A percentile compares a stretch with the other conserved stretches of the same genome.
Conservation (phyloP, 1,140 invertebrate species). For the Orchesella cincta region DNA sequence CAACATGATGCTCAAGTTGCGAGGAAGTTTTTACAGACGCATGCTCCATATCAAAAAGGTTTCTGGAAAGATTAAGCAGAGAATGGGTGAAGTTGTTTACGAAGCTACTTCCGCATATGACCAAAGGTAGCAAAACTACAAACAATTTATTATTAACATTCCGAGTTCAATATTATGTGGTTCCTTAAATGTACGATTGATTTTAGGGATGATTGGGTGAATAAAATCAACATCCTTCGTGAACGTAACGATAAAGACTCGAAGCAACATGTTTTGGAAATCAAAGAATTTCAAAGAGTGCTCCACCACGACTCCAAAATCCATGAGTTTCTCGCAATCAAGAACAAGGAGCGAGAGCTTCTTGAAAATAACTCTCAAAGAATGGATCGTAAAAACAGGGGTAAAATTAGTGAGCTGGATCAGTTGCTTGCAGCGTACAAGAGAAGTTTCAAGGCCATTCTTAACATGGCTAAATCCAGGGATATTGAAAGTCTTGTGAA, state of each 20-base stretch:
- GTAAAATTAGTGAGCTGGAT: conserved; percentile 41
- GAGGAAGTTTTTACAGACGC: conserved; percentile 38
- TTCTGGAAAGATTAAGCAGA: conserved; percentile 37
- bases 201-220: conserved; percentile 41
- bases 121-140: conserved; percentile 39
- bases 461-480: conserved; percentile 32
- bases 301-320: conserved; percentile 47
- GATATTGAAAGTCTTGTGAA: conserved; percentile 35
- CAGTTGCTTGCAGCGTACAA: conserved; percentile 38
- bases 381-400: conserved; percentile 25
- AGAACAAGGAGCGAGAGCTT: conserved; percentile 32
- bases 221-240: conserved; percentile 42
- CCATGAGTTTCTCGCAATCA: conserved; percentile 38
- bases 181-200: neutral
- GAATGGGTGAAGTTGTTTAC: conserved; percentile 44
- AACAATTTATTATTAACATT: conserved; percentile 18
- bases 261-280: conserved; percentile 44
- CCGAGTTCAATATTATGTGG: neutral
- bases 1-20: conserved; percentile 43
- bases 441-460: conserved; percentile 42
- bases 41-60: conserved; percentile 30
- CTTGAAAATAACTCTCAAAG: conserved; percentile 34
- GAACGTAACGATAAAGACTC: conserved; percentile 49
- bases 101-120: conserved; percentile 41
- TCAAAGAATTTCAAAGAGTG: conserved; percentile 45